Base-by-base conservation (phyloP, 92 coral and sea anemone species). In the Siderastrea radians region DNA sequence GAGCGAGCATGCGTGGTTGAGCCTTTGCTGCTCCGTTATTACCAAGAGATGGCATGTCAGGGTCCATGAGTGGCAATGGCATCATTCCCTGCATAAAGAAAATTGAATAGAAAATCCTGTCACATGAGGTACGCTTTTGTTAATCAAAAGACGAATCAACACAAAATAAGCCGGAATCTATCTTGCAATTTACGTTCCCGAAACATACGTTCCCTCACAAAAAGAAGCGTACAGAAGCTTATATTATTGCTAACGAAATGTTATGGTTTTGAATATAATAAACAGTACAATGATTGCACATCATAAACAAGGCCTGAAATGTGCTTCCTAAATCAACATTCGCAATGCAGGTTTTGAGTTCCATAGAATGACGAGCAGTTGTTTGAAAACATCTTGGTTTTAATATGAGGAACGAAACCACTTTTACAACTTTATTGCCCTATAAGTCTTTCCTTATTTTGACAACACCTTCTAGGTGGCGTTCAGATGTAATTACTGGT, bases 1-100 rank as follows among this genome's bases (percentile, higher is more conserved):
- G 98, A 10, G 97, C 93, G 47, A 97, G 93, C 98, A 94, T 95
- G 90, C 98, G 98, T 75, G 96, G 88, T 64, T 81, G 92, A 9
- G 98, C 52, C 64, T 85, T 58, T 51, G 85, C 84, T 58, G 57
- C 69, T 19, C 92, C 92, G 48, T 72, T 79, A 62, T 19, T 74
- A 73, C 73, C 38, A 81, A 75, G 49, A 43, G 76, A 17, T 7
- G 86, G 60, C 75, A 80, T 48, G n/a, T 54, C 73, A 3, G 91
- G 47, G n/a, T 89, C 89, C 68, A 89, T 66, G 43, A 77, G 89
- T 44, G 91, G 80, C 53, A 80, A 64, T 73, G 91, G 91, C 73
- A 88, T 54, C 72, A 88, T 60, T n/a, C 44, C 91, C 91, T 88
- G 69, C 14, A 26, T 14, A n/a, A 49, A 50, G 12, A 62, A 77